Conservation (phyloP, 2,113 vertebrate species). For the Caranx melampygus region DNA sequence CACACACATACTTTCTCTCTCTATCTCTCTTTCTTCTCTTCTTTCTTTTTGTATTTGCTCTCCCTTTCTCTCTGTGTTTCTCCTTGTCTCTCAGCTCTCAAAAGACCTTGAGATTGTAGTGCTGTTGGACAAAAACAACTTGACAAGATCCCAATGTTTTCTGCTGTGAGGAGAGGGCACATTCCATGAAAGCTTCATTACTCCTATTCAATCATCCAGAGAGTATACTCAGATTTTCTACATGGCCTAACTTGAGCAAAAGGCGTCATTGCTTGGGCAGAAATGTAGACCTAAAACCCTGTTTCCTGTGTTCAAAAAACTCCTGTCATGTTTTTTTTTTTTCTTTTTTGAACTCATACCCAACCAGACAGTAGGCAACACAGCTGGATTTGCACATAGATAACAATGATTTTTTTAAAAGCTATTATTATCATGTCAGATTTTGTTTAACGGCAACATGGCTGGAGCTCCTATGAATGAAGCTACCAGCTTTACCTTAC, state of each 20-base stretch:
- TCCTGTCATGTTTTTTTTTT: not conserved
- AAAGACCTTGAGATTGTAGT: constrained; percentile 68
- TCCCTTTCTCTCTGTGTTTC: constrained; percentile 5
- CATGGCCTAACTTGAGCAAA: constrained; percentile 53
- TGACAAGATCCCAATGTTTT: constrained; percentile 72
- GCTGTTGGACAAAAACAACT: constrained; percentile 72
- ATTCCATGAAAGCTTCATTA: constrained; percentile 79
- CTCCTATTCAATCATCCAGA: constrained; percentile 72
- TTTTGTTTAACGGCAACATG: not conserved
- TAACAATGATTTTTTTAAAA: not conserved
- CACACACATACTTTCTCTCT: constrained; percentile 10
- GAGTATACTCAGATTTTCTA: constrained; percentile 58
- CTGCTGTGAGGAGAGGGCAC: constrained; percentile 65
- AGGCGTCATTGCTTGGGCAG: constrained; percentile 12
- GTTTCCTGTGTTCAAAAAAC: not conserved
- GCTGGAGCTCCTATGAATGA: not conserved
- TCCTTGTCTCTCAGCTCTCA: constrained; percentile 32
- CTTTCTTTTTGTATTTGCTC: not conserved
- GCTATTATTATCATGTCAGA: not conserved
- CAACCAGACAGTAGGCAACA: not conserved
- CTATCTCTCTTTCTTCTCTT: not conserved
- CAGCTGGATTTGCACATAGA: not conserved
- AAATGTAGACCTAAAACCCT: constrained; percentile 24
- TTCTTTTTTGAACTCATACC: not conserved
- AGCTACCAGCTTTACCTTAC: not conserved